Evolutionary conservation across 2,888 invertebrate genomes (phyloP), one percentile per base, ranked within the genome.

Genomic region (Hetaerina titia): DNA sequence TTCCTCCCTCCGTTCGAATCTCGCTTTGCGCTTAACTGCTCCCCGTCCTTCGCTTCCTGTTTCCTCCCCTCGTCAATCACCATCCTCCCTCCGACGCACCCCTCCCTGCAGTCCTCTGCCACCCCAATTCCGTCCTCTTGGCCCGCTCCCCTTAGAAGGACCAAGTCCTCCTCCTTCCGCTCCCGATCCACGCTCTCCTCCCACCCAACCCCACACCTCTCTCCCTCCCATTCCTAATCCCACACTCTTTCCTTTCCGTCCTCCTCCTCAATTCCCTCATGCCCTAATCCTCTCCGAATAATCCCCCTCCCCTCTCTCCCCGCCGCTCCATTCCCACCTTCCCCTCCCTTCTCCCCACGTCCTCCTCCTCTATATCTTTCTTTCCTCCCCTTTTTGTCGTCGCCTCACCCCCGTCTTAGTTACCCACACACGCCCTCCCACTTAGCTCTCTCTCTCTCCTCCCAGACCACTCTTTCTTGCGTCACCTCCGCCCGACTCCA

Each of bases 11-110:
- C 31, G 81, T 81, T 81, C 81, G 81, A 81, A 81, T 81, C 81
- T 81, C 81, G 81, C 81, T 81, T 25, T 81, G 81, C 81, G 81
- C 81, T 81, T 31, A 81, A 81, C 81, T 81, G 81, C 81, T 11
- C 81, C 31, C 81, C 13, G 6, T 4, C 81, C 11, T 31, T 81
- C 81, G 31, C 81, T 81, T 81, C 81, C 81, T 81, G 81, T 81
- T 81, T 81, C 81, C 81, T 81, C 31, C 81, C 81, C 31, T 81
- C 81, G 81, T 81, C 81, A 81, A 81, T 81, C 81, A 81, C 81
- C 81, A 81, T 81, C 31, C 81, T 2, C 22, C 25, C 22, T 6
- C 31, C 25, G n/a, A 11, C 81, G 81, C 81, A 9, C 11, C 81
- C 74, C 25, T n/a, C 22, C 69, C 22, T 8, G 13, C 81, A 31